Evolutionary conservation across 2,888 invertebrate species (phyloP).

Genomic region (Ramazzottius varieornatus): DNA sequence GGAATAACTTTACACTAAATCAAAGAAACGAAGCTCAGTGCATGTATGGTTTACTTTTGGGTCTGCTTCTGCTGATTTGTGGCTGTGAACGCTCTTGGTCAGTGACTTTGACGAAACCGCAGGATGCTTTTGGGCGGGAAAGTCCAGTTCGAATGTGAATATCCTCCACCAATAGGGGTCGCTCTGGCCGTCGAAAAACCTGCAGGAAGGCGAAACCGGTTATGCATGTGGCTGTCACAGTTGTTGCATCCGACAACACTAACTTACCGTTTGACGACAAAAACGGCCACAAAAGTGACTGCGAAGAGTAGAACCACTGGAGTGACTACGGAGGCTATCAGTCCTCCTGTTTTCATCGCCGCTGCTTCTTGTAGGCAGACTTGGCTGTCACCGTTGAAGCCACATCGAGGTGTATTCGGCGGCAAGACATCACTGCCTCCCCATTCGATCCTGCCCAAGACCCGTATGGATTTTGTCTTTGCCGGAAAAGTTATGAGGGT

Average conservation of each 20-base stretch:
- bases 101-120: not conserved
- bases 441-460: not conserved
- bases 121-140: not conserved
- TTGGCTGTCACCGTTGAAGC: not conserved
- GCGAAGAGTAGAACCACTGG: too few species aligned
- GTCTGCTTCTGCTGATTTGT: too few species aligned
- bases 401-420: not conserved
- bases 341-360: not conserved
- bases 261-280: too few species aligned
- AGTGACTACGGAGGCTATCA: not conserved
- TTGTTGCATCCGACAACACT: too few species aligned
- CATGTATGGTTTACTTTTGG: too few species aligned
- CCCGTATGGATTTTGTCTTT: too few species aligned
- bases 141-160: not conserved
- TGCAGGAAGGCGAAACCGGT: not conserved
- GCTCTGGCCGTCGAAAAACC: not conserved
- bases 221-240: not conserved
- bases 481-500: too few species aligned
- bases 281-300: too few species aligned
- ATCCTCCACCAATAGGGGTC: not conserved
- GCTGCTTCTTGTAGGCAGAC: not conserved
- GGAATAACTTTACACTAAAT: too few species aligned
- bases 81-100: too few species aligned
- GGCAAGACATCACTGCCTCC: not conserved
- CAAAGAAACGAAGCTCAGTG: too few species aligned